Conservation (phyloP, 2,113 vertebrate species). For the Balaenoptera acutorostrata region DNA sequence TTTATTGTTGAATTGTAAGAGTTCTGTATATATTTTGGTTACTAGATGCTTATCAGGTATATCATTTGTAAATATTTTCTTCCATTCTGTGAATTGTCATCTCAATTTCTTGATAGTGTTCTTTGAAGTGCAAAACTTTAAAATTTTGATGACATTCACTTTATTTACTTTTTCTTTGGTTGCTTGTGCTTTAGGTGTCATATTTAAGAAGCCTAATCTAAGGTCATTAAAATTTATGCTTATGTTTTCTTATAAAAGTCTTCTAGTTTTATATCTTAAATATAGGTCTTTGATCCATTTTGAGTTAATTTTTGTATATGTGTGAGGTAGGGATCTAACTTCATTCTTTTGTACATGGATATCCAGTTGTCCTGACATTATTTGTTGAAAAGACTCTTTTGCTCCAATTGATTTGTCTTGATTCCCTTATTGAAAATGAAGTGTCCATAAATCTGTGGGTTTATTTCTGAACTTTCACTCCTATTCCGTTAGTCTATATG, state of each 20-base stretch:
- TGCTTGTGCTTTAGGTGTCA: neutral
- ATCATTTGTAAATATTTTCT: neutral
- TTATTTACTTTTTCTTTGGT: neutral
- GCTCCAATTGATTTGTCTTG: neutral
- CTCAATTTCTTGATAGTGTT: neutral
- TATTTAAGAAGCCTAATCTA: neutral
- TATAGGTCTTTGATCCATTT: neutral
- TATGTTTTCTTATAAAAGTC: neutral
- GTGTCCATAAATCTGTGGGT: neutral
- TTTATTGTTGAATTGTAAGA: neutral
- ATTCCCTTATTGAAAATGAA: neutral
- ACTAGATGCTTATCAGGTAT: too few relatives aligned
- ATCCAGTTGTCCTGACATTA: neutral
- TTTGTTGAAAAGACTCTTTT: neutral
- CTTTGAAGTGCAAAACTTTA: neutral
- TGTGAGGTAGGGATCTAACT: neutral
- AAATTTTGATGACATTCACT: neutral
- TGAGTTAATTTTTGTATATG: neutral
- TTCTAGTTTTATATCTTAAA: neutral
- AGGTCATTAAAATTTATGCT: neutral
- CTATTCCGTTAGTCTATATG: neutral
- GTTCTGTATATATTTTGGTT: neutral
- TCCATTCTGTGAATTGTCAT: neutral
- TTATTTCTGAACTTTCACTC: neutral
- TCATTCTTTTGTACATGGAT: neutral